Evolutionary conservation across 2,113 vertebrate genomes (phyloP).

Genomic region (Boulengeromyrus knoepffleri): DNA sequence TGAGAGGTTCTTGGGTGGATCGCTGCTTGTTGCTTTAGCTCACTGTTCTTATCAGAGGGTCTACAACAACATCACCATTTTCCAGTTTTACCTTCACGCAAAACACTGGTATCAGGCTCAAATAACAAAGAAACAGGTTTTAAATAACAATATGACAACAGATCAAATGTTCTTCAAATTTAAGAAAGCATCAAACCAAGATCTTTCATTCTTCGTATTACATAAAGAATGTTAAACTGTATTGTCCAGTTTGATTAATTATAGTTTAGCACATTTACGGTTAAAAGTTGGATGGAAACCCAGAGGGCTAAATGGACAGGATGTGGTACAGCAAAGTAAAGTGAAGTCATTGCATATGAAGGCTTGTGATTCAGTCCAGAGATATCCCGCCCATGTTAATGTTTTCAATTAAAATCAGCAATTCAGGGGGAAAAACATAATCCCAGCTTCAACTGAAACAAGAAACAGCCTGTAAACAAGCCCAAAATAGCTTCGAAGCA

Average conservation of each 20-base stretch:
- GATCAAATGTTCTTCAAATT: not conserved
- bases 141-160: not conserved
- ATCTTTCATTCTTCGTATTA: not conserved
- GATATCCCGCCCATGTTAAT: not conserved
- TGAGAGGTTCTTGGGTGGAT: not conserved
- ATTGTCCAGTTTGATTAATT: not conserved
- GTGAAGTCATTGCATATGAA: not conserved
- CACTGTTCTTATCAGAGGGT: not conserved
- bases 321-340: not conserved
- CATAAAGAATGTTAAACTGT: too few species aligned
- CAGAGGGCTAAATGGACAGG: not conserved
- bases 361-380: not conserved
- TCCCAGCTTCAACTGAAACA: not conserved
- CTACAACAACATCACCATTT: not conserved
- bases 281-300: not conserved
- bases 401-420: slow-evolving; percentile 27
- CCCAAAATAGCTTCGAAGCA: not conserved
- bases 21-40: not conserved
- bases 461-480: slow-evolving; percentile 7
- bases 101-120: not conserved
- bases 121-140: not conserved
- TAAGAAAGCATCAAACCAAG: not conserved
- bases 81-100: not conserved
- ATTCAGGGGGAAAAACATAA: not conserved
- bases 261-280: not conserved